Conservation (phyloP, 2,797 vertebrate species). For the Hipposideros larvatus region DNA sequence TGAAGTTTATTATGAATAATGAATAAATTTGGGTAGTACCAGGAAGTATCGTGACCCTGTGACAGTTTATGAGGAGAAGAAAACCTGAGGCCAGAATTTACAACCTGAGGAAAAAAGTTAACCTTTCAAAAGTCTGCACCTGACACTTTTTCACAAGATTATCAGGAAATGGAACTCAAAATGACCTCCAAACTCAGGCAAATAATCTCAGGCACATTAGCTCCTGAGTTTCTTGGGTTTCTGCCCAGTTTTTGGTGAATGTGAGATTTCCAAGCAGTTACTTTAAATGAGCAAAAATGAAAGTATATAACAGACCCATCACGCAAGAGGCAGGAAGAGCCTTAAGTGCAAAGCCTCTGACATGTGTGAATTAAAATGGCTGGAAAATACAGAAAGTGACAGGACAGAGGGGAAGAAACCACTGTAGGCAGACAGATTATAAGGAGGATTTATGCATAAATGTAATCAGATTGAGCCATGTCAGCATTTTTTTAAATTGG, state of each 20-base stretch:
- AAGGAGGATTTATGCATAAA: slow-evolving; percentile 20
- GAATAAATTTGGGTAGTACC: background rate
- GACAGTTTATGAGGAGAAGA: slow-evolving; percentile 29
- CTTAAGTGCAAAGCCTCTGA: background rate
- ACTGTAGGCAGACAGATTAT: background rate
- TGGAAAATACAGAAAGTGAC: background rate
- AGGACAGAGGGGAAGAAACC: background rate
- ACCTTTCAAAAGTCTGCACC: slow-evolving; percentile 55
- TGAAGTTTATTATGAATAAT: slow-evolving; percentile 16
- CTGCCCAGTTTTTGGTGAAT: slow-evolving; percentile 48
- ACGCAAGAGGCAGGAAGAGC: background rate
- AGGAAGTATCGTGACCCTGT: background rate
- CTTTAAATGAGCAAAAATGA: slow-evolving; percentile 59
- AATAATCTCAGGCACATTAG: background rate
- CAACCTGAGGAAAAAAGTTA: slow-evolving; percentile 24
- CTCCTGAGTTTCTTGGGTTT: slow-evolving; percentile 48
- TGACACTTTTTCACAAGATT: slow-evolving; percentile 60
- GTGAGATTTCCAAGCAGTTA: slow-evolving; percentile 43
- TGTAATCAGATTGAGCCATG: background rate
- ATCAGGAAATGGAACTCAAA: slow-evolving; percentile 55
- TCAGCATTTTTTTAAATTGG: background rate
- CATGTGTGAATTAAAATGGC: slow-evolving; percentile 61
- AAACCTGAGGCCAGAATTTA: slow-evolving; percentile 61
- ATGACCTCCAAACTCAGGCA: slow-evolving; percentile 1
- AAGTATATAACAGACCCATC: slow-evolving; percentile 20